These are phyloP conservation scores for Rhopilema esculentum DNA, from an alignment of 30 jellyfish, hydroid and myxozoan species.

Conservation along the genomic window DNA sequence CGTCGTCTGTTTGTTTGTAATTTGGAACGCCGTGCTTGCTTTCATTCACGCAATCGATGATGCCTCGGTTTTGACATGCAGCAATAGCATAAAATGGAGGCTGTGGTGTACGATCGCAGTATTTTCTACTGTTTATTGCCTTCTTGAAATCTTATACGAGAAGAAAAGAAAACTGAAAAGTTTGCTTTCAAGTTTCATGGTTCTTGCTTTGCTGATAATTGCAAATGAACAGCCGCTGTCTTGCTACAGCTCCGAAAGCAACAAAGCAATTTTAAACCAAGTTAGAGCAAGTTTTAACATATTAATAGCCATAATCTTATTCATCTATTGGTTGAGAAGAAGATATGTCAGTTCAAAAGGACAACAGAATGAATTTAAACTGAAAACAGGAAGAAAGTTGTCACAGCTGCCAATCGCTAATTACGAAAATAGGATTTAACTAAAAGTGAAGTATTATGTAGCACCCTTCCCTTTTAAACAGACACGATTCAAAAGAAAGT, in stretches of 20 bases:
- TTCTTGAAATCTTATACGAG: constrained; percentile 41
- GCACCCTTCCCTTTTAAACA: too few relatives aligned
- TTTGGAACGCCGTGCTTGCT: constrained; percentile 59
- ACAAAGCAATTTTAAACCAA: constrained; percentile 3
- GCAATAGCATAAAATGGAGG: constrained; percentile 42
- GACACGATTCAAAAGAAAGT: too few relatives aligned
- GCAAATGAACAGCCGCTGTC: constrained; percentile 39
- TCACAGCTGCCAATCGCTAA: constrained; percentile 26
- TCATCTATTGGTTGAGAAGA: constrained; percentile 30
- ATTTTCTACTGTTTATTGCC: background rate
- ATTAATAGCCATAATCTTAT: constrained; percentile 5
- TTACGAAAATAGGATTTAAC: constrained; percentile 1
- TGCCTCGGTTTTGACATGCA: constrained; percentile 22
- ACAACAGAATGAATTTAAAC: background rate
- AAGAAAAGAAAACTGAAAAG: constrained; percentile 15
- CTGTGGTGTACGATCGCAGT: constrained; percentile 58
- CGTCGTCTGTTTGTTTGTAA: background rate
- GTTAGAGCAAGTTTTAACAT: constrained; percentile 40
- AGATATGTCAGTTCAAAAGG: background rate
- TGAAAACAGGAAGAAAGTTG: background rate
- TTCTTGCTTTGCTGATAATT: background rate
- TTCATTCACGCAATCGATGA: constrained; percentile 61
- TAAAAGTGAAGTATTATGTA: too few relatives aligned
- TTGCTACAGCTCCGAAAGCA: constrained; percentile 8
- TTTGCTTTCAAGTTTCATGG: background rate